Evolutionary conservation across 1,140 invertebrate species (phyloP).

Genomic region (Watersipora subatra): DNA sequence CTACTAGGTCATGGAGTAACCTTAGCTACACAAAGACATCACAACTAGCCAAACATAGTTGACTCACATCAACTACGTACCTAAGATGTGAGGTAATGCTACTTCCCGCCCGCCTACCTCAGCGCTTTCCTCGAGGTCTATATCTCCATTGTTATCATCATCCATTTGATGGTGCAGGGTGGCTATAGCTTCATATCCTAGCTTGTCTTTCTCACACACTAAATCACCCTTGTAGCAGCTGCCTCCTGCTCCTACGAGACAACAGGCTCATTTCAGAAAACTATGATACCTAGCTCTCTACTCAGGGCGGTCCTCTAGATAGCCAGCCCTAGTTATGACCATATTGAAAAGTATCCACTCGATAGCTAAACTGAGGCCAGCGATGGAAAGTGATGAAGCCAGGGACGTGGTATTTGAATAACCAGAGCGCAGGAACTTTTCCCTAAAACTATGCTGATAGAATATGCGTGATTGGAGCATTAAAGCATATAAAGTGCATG

Average conservation of each 20-base stretch:
- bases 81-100: not conserved
- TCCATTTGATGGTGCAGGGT: slow-evolving; percentile 75
- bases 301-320: not conserved
- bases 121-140: slow-evolving; percentile 83
- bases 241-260: not conserved
- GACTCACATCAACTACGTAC: not conserved
- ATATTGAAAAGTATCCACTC: too few relatives aligned
- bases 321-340: not conserved
- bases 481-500: too few relatives aligned
- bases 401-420: too few relatives aligned
- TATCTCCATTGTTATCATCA: slow-evolving; percentile 84
- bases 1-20: too few relatives aligned
- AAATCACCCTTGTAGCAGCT: slow-evolving; percentile 7
- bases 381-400: too few relatives aligned
- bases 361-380: too few relatives aligned
- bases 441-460: too few relatives aligned
- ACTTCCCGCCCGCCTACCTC: too few relatives aligned
- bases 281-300: not conserved
- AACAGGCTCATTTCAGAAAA: not conserved
- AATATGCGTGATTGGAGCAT: too few relatives aligned
- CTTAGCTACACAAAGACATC: too few relatives aligned
- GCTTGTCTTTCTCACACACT: slow-evolving; percentile 47
- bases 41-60: too few relatives aligned
- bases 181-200: slow-evolving; percentile 73
- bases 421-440: too few relatives aligned